Conservation (phyloP, 2,113 vertebrate genomes). For the Shinisaurus crocodilurus region DNA sequence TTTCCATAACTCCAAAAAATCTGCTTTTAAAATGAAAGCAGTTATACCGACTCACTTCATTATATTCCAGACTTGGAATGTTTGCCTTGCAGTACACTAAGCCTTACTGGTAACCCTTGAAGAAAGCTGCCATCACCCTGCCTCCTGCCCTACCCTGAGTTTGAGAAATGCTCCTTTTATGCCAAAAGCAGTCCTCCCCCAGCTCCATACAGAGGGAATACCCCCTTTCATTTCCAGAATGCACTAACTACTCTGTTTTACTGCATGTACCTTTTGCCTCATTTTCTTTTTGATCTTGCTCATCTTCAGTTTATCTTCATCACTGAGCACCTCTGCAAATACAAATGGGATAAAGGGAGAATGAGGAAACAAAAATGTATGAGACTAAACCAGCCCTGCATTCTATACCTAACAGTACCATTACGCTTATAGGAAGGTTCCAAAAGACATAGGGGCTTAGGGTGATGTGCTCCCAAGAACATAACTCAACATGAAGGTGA, state of each 20-base stretch:
- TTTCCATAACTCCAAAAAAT: not conserved
- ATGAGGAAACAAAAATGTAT: conserved; percentile 2
- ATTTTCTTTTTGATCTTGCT: conserved; percentile 95
- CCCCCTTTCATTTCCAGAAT: not conserved
- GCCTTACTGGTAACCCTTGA: not conserved
- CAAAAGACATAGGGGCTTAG: not conserved
- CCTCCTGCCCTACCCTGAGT: not conserved
- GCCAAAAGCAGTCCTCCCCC: not conserved
- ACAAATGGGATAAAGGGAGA: fast-evolving
- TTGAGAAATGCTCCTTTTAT: not conserved
- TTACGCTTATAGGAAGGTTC: not conserved
- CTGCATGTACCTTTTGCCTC: conserved; percentile 84
- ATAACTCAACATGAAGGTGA: not conserved
- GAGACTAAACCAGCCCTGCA: not conserved
- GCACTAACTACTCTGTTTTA: not conserved
- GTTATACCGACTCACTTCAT: not conserved
- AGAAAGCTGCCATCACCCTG: not conserved
- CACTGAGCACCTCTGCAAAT: conserved; percentile 85
- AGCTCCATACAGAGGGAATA: fast-evolving
- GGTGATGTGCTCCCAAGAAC: not conserved
- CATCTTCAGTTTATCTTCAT: conserved; percentile 91
- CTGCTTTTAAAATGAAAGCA: not conserved
- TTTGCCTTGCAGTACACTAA: not conserved
- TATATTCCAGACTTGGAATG: not conserved
- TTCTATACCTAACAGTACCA: not conserved